These are phyloP conservation scores for Gastracanthus pulcherrimus DNA, from an alignment of 2,888 invertebrate genomes.

Conservation along the genomic window DNA sequence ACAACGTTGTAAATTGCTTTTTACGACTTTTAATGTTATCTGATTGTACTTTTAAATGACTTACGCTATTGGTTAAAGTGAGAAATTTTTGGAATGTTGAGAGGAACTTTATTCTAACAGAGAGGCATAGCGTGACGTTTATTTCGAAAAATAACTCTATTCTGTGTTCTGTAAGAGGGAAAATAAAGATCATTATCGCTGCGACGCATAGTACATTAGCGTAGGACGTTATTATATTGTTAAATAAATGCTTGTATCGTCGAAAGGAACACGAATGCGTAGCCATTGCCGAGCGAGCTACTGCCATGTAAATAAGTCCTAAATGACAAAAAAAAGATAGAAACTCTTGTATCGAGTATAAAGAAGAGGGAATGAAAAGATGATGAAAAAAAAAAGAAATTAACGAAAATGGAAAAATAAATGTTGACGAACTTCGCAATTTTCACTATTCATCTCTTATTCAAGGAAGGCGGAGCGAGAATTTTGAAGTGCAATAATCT, in stretches of 20 bases:
- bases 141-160: conserved; percentile 36
- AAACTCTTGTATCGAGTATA: conserved; percentile 72
- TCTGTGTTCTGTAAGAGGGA: conserved; percentile 37
- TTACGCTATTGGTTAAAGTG: too few relatives aligned
- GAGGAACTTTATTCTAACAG: background rate
- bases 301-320: conserved; percentile 71
- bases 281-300: conserved; percentile 71
- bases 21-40: conserved; percentile 18
- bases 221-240: conserved; percentile 69
- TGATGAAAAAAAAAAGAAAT: conserved; percentile 1
- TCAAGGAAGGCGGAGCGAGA: conserved; percentile 26
- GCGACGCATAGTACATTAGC: conserved; percentile 69
- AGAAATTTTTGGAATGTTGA: background rate
- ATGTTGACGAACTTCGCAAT: conserved; percentile 45
- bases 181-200: conserved; percentile 65
- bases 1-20: conserved; percentile 4
- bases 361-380: conserved; percentile 25
- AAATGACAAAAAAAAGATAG: conserved; percentile 35
- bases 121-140: conserved; percentile 16
- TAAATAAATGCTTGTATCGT: conserved; percentile 61
- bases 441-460: conserved; percentile 37
- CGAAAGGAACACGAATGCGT: conserved; percentile 61
- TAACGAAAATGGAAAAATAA: conserved; percentile 8
- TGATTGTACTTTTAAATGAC: too few relatives aligned
- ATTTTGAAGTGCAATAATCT: conserved; percentile 58